phyloP scores from a whole-genome alignment of 2,113 vertebrate genomes.

The Pteronura brasiliensis region DNA sequence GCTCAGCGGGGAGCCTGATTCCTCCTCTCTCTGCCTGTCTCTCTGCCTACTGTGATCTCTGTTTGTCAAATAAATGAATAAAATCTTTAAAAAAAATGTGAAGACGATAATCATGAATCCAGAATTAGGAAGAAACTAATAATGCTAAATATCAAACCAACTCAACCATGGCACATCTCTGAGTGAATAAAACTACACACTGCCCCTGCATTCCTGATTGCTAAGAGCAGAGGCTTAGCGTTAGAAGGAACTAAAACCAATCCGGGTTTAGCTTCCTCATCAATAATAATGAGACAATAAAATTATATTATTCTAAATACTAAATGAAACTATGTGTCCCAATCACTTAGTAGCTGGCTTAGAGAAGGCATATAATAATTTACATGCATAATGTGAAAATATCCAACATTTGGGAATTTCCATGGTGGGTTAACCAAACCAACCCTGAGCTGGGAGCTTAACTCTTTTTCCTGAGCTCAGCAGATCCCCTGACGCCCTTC shows the following conservation, averaged over 20 bases:
- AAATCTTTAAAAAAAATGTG: neutral
- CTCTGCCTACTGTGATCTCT: too few species aligned
- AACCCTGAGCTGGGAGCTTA: neutral
- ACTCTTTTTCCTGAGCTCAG: neutral
- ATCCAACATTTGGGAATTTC: neutral
- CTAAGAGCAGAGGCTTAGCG: neutral
- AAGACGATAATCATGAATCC: neutral
- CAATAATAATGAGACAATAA: neutral
- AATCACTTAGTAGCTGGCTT: neutral
- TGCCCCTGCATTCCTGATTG: neutral
- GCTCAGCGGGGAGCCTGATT: too few species aligned
- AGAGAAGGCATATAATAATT: neutral
- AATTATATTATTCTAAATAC: neutral
- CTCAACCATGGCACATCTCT: neutral
- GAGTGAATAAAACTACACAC: neutral
- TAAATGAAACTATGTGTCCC: neutral
- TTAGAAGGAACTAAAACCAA: neutral
- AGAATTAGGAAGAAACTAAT: neutral
- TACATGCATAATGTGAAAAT: neutral
- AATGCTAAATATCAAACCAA: neutral
- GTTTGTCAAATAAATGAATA: too few species aligned
- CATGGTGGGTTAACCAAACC: neutral
- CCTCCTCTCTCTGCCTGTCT: too few species aligned
- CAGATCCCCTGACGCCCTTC: accelerated
- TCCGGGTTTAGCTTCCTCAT: neutral